These are phyloP conservation scores for Pseudomyrmex pallidus DNA, from an alignment of 1,140 invertebrate species.

Conservation along the genomic window DNA sequence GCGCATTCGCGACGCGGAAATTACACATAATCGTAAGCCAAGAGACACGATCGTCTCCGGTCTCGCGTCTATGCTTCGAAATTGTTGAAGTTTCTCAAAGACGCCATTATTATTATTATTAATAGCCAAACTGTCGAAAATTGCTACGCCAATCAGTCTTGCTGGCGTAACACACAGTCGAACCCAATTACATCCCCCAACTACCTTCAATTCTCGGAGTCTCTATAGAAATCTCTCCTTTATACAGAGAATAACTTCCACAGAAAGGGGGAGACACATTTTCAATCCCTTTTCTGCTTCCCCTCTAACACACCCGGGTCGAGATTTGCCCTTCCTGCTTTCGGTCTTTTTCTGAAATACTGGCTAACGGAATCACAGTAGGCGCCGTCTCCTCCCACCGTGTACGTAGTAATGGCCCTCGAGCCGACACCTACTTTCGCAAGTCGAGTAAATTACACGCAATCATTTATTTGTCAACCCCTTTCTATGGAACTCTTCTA, in stretches of 20 bases:
- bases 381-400: slow-evolving; percentile 40
- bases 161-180: slow-evolving; percentile 26
- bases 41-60: neutral
- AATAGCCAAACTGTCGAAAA: slow-evolving; percentile 54
- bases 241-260: slow-evolving; percentile 39
- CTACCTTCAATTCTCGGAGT: slow-evolving; percentile 37
- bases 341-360: slow-evolving; percentile 2
- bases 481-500: too few relatives aligned
- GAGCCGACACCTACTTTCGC: neutral
- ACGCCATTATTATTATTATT: slow-evolving; percentile 37
- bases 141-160: slow-evolving; percentile 48
- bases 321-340: slow-evolving; percentile 34
- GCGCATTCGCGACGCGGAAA: neutral
- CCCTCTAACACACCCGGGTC: slow-evolving; percentile 35
- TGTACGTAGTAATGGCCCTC: slow-evolving; percentile 28
- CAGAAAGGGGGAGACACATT: slow-evolving; percentile 23
- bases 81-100: slow-evolving; percentile 42
- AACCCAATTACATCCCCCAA: slow-evolving; percentile 48
- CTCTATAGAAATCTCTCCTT: slow-evolving; percentile 52
- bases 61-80: slow-evolving; percentile 9
- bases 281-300: slow-evolving; percentile 17
- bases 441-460: slow-evolving; percentile 10
- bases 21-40: neutral
- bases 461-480: neutral
- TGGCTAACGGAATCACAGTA: slow-evolving; percentile 74